phyloP scores from a whole-genome alignment of 2,113 vertebrate genomes.

The Rafetus swinhoei region DNA sequence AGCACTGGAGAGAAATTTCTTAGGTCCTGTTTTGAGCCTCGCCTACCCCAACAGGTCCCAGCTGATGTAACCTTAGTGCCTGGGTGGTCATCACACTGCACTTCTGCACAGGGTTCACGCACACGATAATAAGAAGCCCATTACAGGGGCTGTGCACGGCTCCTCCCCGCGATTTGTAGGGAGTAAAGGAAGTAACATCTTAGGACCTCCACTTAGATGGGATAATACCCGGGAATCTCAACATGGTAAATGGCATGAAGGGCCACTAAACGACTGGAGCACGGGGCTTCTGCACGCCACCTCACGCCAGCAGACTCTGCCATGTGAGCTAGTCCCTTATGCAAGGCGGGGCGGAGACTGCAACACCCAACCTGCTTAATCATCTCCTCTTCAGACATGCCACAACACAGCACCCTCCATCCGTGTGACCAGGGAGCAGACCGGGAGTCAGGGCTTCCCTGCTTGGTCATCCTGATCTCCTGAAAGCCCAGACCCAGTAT shows the following conservation, averaged over 20 bases:
- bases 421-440: not conserved
- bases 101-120: not conserved
- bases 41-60: not conserved
- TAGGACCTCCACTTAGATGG: not conserved
- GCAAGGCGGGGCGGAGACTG: not conserved
- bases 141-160: not conserved
- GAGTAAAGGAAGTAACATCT: not conserved
- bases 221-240: not conserved
- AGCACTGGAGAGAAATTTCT: not conserved
- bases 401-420: not conserved
- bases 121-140: not conserved
- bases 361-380: not conserved
- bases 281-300: not conserved
- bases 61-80: not conserved
- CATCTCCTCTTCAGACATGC: rapidly evolving
- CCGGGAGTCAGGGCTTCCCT: not conserved
- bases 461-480: not conserved
- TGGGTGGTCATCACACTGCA: not conserved
- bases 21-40: no score
- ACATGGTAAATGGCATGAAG: not conserved
- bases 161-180: not conserved
- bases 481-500: not conserved
- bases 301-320: rapidly evolving
- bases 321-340: not conserved
- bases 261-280: not conserved